These are phyloP conservation scores for Podarcis lilfordi DNA, from an alignment of 2,797 vertebrate species.

Conservation along the genomic window DNA sequence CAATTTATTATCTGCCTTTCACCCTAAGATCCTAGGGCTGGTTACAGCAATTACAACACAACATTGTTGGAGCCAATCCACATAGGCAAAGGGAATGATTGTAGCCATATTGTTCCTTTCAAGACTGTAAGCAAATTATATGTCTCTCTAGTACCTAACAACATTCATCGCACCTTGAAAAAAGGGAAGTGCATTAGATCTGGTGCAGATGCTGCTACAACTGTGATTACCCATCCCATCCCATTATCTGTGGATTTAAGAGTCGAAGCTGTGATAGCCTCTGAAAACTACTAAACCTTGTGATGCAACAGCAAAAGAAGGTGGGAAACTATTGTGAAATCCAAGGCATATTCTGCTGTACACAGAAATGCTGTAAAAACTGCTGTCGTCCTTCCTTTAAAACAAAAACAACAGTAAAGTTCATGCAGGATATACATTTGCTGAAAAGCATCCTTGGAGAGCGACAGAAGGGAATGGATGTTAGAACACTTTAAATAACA, in stretches of 20 bases:
- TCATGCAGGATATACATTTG: no score
- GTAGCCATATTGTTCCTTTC: background rate
- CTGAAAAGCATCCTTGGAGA: background rate
- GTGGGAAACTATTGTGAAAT: background rate
- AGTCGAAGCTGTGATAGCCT: background rate
- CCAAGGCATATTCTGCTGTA: background rate
- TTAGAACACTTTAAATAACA: background rate
- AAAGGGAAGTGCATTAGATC: background rate
- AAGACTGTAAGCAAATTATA: constrained; percentile 4
- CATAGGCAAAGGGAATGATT: background rate
- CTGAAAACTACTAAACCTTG: background rate
- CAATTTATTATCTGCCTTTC: no score
- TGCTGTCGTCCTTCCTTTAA: background rate
- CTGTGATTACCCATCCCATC: background rate
- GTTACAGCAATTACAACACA: no score
- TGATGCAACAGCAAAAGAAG: background rate
- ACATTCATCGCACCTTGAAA: background rate
- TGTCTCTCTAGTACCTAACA: background rate
- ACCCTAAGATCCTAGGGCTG: no score
- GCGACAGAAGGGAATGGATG: rapidly evolving
- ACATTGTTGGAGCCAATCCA: background rate
- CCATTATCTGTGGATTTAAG: background rate
- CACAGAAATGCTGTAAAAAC: background rate
- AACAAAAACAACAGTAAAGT: no score
- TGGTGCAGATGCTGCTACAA: background rate